These are phyloP conservation scores for Gymnoscelis rufifasciata DNA, from an alignment of 2,888 invertebrate genomes.

Conservation along the genomic window DNA sequence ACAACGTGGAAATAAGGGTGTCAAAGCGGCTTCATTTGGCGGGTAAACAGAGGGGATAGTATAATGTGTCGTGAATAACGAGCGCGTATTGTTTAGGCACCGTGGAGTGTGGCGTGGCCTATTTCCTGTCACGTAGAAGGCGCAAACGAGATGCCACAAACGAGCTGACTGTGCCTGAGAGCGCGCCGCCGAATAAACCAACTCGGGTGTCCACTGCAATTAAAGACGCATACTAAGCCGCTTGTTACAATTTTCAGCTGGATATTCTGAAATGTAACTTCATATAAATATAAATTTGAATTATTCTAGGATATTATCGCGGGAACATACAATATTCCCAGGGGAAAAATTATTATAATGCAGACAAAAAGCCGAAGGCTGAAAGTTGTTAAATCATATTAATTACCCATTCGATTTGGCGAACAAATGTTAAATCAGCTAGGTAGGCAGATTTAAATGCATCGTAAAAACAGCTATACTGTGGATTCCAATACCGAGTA, in stretches of 20 bases:
- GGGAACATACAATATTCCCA: too few species aligned
- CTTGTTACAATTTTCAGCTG: too few species aligned
- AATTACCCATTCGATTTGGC: neutral
- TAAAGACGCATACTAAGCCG: too few species aligned
- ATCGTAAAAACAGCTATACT: too few species aligned
- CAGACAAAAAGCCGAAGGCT: too few species aligned
- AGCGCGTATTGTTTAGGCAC: conserved; percentile 31
- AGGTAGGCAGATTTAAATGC: too few species aligned
- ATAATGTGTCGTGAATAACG: conserved; percentile 28
- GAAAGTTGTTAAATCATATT: too few species aligned
- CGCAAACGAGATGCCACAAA: conserved; percentile 50
- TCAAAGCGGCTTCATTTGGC: conserved; percentile 32
- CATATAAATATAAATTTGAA: too few species aligned
- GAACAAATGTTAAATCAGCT: neutral
- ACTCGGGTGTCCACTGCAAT: conserved; percentile 9
- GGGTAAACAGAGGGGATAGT: conserved; percentile 28
- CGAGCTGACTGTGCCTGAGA: conserved; percentile 36
- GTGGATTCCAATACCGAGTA: neutral
- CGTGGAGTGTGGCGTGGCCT: conserved; percentile 39
- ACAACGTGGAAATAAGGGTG: conserved; percentile 52
- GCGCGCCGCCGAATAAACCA: conserved; percentile 19
- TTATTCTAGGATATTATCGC: too few species aligned
- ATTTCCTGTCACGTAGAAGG: conserved; percentile 54
- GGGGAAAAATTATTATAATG: too few species aligned
- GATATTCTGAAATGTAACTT: too few species aligned